Evolutionary conservation across 2,113 vertebrate genomes (phyloP).

Genomic region (Melospiza georgiana): DNA sequence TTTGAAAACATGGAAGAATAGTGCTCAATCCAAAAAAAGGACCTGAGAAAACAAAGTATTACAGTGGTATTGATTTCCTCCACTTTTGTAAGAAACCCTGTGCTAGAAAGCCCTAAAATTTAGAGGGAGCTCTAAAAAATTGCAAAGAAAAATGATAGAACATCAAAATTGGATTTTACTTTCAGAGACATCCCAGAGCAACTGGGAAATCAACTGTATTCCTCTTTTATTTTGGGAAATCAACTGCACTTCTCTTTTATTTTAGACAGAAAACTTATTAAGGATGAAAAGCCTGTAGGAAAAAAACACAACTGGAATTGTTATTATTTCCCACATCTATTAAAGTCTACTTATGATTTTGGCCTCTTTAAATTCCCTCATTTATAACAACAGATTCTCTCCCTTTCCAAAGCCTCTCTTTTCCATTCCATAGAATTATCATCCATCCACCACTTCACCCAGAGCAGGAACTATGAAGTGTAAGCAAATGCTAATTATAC

Average conservation of each 20-base stretch:
- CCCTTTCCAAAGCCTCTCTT: neutral
- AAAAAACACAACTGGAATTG: neutral
- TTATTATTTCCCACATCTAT: neutral
- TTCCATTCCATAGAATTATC: neutral
- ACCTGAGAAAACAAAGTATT: neutral
- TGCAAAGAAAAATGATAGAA: neutral
- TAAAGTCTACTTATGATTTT: neutral
- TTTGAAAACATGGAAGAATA: neutral
- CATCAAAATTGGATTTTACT: neutral
- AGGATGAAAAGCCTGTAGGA: neutral
- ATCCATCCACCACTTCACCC: neutral
- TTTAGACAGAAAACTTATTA: neutral
- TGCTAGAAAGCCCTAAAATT: neutral
- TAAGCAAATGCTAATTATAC: slow-evolving; percentile 46
- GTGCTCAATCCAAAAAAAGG: neutral
- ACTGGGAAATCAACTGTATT: neutral
- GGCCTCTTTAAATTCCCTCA: neutral
- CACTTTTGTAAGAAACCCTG: neutral
- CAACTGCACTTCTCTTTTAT: neutral
- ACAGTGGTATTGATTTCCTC: neutral
- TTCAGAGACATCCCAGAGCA: neutral
- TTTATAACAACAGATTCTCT: neutral
- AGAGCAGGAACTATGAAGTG: slow-evolving; percentile 2
- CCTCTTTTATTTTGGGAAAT: neutral
- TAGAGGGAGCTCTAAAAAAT: neutral